Evolutionary conservation across 2,797 vertebrate species (phyloP), one percentile per base, ranked within the genome.

Genomic region (Zalophus californianus): DNA sequence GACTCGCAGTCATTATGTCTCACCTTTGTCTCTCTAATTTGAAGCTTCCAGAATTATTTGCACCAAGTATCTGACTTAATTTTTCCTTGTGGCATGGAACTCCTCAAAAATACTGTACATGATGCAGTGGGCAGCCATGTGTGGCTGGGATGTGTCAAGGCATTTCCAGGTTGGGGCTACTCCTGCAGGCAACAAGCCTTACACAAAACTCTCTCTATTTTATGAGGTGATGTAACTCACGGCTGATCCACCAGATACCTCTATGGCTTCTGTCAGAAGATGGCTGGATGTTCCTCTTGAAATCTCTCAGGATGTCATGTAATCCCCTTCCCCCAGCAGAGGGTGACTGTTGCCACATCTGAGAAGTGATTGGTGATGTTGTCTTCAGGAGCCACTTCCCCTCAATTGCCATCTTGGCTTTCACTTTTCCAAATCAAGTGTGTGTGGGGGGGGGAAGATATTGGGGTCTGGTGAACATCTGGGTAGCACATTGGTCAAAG

Each of bases 401-500:
- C 15, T 97, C 84, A 29, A n/a, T 93, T 88, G 89, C 85, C 80
- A 78, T 93, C 93, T 96, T 72, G 86, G 79, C 72, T 88, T 80
- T 97, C 66, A 82, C 80, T 70, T 96, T 92, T 92, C 72, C 86
- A 92, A 87, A 91, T 95, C 87, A 54, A 92, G 86, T 82, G 11
- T 1, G n/a, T 0, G 35, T 44, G 27, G 11, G 32, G 11, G 32
- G 11, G 32, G 6, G n/a, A 58, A 52, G 83, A 80, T 96, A 88
- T 2, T 44, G 58, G 87, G 56, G 56, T 93, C 93, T 97, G 94
- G 85, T 60, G 79, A 97, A 98, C 98, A 98, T 98, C 96, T 98
- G 97, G 97, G 92, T 27, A 98, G 90, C 97, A 97, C 50, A 98
- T 97, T 98, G 92, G 96, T 38, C 52, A 68, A 95, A 96, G 79